These are phyloP conservation scores for Hassar affinis DNA, from an alignment of 2,113 vertebrate species.

Conservation along the genomic window DNA sequence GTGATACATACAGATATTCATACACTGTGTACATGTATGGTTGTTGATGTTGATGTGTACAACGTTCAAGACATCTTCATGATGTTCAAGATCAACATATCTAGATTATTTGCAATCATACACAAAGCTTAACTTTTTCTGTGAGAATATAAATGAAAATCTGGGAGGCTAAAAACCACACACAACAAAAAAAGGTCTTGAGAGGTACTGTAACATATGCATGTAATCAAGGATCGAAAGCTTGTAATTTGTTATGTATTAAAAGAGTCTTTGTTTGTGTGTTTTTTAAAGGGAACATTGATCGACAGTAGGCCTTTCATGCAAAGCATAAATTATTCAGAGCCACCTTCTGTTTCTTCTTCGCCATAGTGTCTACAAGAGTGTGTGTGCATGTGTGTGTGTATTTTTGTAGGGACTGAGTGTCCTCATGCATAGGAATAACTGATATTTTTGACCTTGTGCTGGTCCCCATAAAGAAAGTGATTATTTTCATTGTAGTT, in stretches of 20 bases:
- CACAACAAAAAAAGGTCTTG: background rate
- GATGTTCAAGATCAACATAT: background rate
- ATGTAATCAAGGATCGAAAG: background rate
- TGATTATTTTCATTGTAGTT: no score
- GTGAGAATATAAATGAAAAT: background rate
- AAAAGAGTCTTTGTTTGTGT: background rate
- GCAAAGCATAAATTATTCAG: conserved; percentile 47
- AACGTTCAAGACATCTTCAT: background rate
- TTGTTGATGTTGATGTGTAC: background rate
- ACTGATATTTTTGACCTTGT: no score
- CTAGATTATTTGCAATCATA: background rate
- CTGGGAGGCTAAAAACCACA: background rate
- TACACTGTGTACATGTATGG: background rate
- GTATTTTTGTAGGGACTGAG: no score
- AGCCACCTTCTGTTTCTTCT: conserved; percentile 45
- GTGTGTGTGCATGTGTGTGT: background rate
- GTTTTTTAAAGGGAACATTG: conserved; percentile 8
- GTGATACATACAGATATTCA: background rate
- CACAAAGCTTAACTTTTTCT: background rate
- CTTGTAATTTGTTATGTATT: background rate
- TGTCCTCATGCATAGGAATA: no score
- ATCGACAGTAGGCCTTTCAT: conserved; percentile 25
- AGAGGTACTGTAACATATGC: background rate
- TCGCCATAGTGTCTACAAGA: background rate
- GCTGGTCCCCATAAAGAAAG: no score